Evolutionary conservation across 1,140 invertebrate species (phyloP).

Genomic region (Leptinotarsa defecta): DNA sequence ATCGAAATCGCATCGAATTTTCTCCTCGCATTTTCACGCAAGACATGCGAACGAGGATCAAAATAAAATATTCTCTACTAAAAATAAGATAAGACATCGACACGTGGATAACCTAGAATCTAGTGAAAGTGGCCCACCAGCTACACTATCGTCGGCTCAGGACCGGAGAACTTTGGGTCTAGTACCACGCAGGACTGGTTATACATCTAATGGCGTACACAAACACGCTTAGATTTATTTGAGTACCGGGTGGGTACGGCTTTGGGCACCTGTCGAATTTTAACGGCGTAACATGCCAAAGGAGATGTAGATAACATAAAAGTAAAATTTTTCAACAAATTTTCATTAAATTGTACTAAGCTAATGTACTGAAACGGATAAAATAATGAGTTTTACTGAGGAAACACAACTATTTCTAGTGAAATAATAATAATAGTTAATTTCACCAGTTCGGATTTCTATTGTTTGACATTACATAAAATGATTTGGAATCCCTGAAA

Average conservation of each 20-base stretch:
- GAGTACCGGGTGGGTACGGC: not conserved
- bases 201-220: constrained; percentile 28
- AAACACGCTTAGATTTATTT: constrained; percentile 3
- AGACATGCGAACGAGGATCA: constrained; percentile 1
- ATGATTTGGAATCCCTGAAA: no score
- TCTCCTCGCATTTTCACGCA: not conserved
- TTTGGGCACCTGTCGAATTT: constrained; percentile 2
- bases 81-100: constrained; percentile 51
- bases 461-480: no score
- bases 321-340: no score
- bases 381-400: no score
- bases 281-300: not conserved
- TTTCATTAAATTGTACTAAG: no score
- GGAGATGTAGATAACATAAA: no score
- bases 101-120: constrained; percentile 55
- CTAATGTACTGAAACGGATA: no score
- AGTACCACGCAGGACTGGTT: constrained; percentile 36
- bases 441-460: no score
- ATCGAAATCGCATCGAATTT: not conserved
- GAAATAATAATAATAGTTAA: no score
- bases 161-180: constrained; percentile 20
- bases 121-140: constrained; percentile 51
- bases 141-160: constrained; percentile 1
- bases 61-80: constrained; percentile 39
- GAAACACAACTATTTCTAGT: no score